Evolutionary conservation across 2,888 invertebrate genomes (phyloP), one percentile per base, ranked within the genome.

Genomic region (Gastracanthus pulcherrimus): DNA sequence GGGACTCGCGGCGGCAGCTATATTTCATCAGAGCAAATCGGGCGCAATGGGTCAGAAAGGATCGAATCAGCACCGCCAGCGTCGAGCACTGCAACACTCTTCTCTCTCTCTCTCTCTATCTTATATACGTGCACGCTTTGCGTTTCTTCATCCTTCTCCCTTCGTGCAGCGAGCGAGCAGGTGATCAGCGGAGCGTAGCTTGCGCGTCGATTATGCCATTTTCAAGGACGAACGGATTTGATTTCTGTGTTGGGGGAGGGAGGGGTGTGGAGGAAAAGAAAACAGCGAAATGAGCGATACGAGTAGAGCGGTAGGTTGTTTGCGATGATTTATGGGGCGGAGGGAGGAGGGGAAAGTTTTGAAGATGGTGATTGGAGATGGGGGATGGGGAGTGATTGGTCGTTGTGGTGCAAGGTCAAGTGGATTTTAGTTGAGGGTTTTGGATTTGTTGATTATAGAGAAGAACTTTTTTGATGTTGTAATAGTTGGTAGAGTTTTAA

Each of bases 41-140:
- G 83, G 87, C 86, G 87, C 88, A 90, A 88, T 89, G 89, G 88
- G 86, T 86, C 87, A 87, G 89, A 90, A 89, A 86, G 81, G 80
- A 89, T 89, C 88, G 88, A 89, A 90, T 90, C 87, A 88, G 85
- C 86, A 71, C 36, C 48, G 29, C 31, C 36, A n/a, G 31, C 29
- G 29, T 26, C 4, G 3, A 9, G 36, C 19, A 62, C 85, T 74
- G 81, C 82, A 83, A 86, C 83, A 85, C 84, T 60, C 80, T 76
- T 55, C 31, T 55, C 48, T 69, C n/a, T 34, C 29, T 6, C 48
- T 76, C 69, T 48, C 38, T 38, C 31, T n/a, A 78, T 74, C 48
- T 81, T 72, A 66, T 11, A 62, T 60, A 11, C 0, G 19, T 55
- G 13, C 36, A 29, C 36, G 26, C 64, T 13, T 58, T 34, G 72